Evolutionary conservation across 64 coral and sea anemone genomes (phyloP).

Genomic region (Dendrophyllia cribrosa): DNA sequence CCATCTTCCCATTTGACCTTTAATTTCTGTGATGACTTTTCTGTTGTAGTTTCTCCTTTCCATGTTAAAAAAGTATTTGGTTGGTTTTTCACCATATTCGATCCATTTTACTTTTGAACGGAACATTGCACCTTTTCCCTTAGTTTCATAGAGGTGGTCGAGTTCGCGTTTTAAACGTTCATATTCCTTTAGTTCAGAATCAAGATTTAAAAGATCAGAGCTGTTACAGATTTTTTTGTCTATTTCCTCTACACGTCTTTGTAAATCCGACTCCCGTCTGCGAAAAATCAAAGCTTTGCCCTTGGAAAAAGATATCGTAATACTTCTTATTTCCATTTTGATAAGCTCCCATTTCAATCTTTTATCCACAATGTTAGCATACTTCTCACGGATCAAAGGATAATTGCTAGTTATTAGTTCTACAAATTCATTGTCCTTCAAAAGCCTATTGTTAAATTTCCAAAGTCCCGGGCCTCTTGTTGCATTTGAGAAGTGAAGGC

Average conservation of each 20-base stretch:
- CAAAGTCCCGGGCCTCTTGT: background rate
- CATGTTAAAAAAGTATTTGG: background rate
- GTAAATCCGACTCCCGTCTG: background rate
- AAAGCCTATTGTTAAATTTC: background rate
- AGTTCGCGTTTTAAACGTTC: background rate
- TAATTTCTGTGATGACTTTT: background rate
- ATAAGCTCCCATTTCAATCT: background rate
- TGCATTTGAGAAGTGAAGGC: background rate
- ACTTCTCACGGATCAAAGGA: background rate
- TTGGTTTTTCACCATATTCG: background rate
- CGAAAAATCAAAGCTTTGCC: background rate
- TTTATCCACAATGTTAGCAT: background rate
- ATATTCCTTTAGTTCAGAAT: slow-evolving; percentile 7
- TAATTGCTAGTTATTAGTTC: background rate
- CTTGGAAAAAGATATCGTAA: background rate
- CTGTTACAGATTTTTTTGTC: background rate
- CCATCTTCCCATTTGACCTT: background rate
- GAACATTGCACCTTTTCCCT: background rate
- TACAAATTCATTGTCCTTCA: background rate
- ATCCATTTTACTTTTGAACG: background rate
- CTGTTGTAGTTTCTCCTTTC: background rate
- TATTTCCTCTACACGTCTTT: background rate
- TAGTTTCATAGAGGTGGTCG: background rate
- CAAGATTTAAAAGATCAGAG: too few relatives aligned
- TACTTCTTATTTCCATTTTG: background rate